These are phyloP conservation scores for Apaloderma vittatum DNA, from an alignment of 2,113 vertebrate genomes.

Conservation along the genomic window DNA sequence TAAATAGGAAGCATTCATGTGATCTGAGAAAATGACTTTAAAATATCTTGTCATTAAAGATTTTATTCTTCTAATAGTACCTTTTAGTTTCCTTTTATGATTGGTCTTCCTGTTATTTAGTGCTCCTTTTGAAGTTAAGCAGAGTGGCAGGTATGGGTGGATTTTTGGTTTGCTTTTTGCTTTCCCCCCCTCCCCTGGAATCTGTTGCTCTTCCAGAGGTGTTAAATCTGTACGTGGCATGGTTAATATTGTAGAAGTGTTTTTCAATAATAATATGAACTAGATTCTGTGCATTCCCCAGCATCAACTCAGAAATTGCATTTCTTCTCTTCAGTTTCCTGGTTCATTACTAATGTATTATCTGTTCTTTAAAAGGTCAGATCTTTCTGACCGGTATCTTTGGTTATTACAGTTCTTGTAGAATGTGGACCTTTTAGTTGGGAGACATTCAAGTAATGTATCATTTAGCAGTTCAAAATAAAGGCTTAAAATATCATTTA, in stretches of 20 bases:
- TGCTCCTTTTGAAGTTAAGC: neutral
- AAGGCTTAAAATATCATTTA: conserved; percentile 10
- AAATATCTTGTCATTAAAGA: neutral
- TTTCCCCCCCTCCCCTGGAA: accelerated
- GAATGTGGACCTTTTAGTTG: neutral
- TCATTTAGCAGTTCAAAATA: conserved; percentile 19
- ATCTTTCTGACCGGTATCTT: neutral
- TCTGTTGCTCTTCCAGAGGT: neutral
- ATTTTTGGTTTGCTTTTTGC: neutral
- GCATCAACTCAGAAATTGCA: neutral
- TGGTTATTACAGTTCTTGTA: neutral
- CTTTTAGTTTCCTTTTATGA: neutral
- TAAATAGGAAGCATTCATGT: neutral
- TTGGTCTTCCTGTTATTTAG: neutral
- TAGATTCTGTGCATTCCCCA: neutral
- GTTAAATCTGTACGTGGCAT: neutral
- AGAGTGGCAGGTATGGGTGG: neutral
- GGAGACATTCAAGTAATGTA: neutral
- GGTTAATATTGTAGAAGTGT: neutral
- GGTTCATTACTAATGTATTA: neutral
- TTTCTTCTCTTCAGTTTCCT: neutral
- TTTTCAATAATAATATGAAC: neutral
- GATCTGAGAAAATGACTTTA: neutral
- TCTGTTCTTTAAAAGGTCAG: conserved; percentile 23
- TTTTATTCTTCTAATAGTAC: neutral